Base-by-base conservation (phyloP, 2,888 invertebrate species). In the Phania funesta region DNA sequence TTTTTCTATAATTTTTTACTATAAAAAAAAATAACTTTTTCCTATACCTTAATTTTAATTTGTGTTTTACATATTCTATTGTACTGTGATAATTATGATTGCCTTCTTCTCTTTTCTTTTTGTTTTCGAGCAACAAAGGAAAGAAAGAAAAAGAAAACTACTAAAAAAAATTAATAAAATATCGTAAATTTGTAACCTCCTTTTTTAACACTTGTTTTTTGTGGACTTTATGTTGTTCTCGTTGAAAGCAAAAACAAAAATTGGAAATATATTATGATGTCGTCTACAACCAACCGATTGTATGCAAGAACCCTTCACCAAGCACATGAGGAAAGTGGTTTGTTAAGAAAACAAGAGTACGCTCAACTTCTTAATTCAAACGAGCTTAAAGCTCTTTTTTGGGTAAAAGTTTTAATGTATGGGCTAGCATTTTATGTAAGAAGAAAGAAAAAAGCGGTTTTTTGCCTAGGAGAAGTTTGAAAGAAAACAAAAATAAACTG, bases 51-150 rank as follows among this genome's bases (percentile, higher is more conserved):
- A n/a, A 41, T 5, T 41, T n/a, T 3, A 41, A 41, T n/a, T n/a
- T 13, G 50, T n/a, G 20, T 35, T 20, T 35, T 35, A 3, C 41
- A 44, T 38, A 48, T 54, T 52, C 67, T 54, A 24, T 64, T 73
- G 29, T 67, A 77, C 82, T 82, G 82, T 82, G 82, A 82, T 82
- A 82, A 75, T 70, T 74, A 50, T 64, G 62, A 73, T 67, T 65
- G 54, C 62, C 62, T 7, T 60, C 62, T 62, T 73, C 20, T 68
- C n/a, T 48, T 38, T 48, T 50, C 18, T 52, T 20, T 44, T 11
- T 35, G 38, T 70, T 22, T 46, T 11, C 35, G 24, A 38, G 48
- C 13, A 38, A 70, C 48, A n/a, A 62, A 46, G 38, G 22, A 60
- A 70, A 58, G 16, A 41, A 67, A 32, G 50, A 35, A 44, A 52